A percentile compares a stretch with the other conserved stretches of the same genome.
Conservation (phyloP, 2,113 vertebrate genomes). For the Albula glossodonta region DNA sequence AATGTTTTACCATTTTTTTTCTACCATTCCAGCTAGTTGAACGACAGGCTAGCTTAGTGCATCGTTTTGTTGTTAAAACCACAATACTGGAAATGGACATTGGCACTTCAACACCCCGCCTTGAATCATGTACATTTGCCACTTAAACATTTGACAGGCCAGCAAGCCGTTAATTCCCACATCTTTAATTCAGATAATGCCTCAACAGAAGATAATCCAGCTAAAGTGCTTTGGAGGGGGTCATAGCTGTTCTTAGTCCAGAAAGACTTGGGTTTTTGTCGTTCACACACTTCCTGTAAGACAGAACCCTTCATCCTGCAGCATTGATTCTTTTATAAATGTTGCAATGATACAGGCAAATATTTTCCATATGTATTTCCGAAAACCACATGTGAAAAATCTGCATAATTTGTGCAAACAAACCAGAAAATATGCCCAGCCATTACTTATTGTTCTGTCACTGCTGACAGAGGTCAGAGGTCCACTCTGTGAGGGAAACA, state of each 20-base stretch:
- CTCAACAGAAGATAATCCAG: conserved; percentile 49
- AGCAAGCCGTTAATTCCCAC: background rate
- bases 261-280: background rate
- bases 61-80: background rate
- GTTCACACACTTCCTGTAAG: background rate
- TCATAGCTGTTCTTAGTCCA: background rate
- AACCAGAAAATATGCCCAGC: too few relatives aligned
- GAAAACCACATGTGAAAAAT: too few relatives aligned
- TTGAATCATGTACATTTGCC: background rate
- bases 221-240: conserved; percentile 51
- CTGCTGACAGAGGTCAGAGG: too few relatives aligned
- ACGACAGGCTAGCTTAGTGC: too few relatives aligned
- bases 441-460: too few relatives aligned
- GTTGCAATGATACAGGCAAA: too few relatives aligned
- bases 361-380: too few relatives aligned
- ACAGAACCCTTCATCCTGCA: too few relatives aligned
- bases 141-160: background rate
- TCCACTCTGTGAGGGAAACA: too few relatives aligned
- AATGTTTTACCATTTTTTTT: background rate
- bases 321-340: too few relatives aligned
- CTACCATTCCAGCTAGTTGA: background rate
- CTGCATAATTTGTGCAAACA: too few relatives aligned
- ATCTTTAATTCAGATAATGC: conserved; percentile 45
- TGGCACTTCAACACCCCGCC: too few relatives aligned
- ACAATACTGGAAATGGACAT: background rate